Base-by-base conservation (phyloP, 2,888 invertebrate species). In the Eudasyphora cyanicolor region DNA sequence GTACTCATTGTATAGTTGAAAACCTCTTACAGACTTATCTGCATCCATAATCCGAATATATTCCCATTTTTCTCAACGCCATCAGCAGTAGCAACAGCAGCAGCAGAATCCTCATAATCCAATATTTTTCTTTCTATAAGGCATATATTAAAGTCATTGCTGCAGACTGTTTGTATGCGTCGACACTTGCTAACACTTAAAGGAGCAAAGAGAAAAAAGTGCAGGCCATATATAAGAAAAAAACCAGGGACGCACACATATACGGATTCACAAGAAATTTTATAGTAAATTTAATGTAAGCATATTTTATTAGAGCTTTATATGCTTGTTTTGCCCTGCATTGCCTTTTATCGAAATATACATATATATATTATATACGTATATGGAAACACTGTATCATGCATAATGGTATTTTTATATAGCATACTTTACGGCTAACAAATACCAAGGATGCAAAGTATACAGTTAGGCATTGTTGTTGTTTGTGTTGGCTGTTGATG, bases 251-350 rank as follows among this genome's bases (percentile, higher is more conserved):
- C 24, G n/a, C n/a, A n/a, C n/a, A n/a, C n/a, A n/a, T n/a, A n/a
- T n/a, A n/a, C n/a, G n/a, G n/a, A n/a, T n/a, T n/a, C n/a, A 21
- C 35, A 64, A 24, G 38, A 21, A 19, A 42, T n/a, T 60, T 12
- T 67, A 42, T 24, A 38, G 67, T 19, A 35, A 77, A 75, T 29
- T 49, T 75, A 73, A 78, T 78, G 73, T 64, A 73, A 73, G 67
- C 42, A 67, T 67, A 75, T 74, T 74, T 74, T 69, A 74, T 60
- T 69, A 74, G 45, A 24, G 54, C 49, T 79, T 74, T 67, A 42
- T 54, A 7, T 14, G 38, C 14, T 62, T 71, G 38, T 51, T 74
- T 42, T 67, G 24, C 42, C 38, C 35, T 42, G 4, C 14, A 21
- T 42, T n/a, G 5, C 19, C 21, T 42, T 42, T 35, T 42, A 35